Evolutionary conservation across 53 echinoderm and acorn worm species (phyloP).

Genomic region (Henricia sp.): DNA sequence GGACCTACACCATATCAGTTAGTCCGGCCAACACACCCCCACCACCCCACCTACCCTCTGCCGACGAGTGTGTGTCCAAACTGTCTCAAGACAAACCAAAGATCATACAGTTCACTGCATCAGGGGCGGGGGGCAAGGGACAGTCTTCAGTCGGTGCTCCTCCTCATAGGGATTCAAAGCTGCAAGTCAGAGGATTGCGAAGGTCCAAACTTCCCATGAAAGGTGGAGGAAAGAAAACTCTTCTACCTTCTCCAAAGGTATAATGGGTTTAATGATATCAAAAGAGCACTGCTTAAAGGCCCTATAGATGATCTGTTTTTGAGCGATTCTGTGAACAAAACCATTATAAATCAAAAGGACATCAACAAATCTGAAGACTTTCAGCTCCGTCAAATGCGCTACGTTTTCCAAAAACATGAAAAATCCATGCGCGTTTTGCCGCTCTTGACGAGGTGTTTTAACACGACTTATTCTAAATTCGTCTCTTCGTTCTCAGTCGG

Average conservation of each 20-base stretch:
- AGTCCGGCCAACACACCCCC: constrained; percentile 42
- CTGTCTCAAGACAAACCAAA: constrained; percentile 6
- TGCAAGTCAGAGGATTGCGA: constrained; percentile 46
- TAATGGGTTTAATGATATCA: neutral
- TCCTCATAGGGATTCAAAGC: constrained; percentile 30
- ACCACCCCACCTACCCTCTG: constrained; percentile 44
- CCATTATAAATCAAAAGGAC: too few species aligned
- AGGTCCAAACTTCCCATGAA: constrained; percentile 51
- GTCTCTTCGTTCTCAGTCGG: too few species aligned
- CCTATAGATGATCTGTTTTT: too few species aligned
- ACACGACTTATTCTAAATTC: too few species aligned
- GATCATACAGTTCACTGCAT: constrained; percentile 13
- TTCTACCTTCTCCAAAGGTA: neutral
- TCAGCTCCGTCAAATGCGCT: too few species aligned
- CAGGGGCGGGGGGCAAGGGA: neutral
- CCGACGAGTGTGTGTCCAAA: constrained; percentile 55
- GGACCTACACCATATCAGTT: constrained; percentile 55
- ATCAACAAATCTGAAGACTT: too few species aligned
- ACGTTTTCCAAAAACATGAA: too few species aligned
- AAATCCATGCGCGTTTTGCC: too few species aligned
- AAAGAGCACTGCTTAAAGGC: too few species aligned
- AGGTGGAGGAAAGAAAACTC: constrained; percentile 38
- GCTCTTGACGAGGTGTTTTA: too few species aligned
- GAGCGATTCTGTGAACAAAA: too few species aligned
- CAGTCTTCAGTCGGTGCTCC: neutral